phyloP scores from a whole-genome alignment of 2,113 vertebrate species.

The Ammodytes dubius region DNA sequence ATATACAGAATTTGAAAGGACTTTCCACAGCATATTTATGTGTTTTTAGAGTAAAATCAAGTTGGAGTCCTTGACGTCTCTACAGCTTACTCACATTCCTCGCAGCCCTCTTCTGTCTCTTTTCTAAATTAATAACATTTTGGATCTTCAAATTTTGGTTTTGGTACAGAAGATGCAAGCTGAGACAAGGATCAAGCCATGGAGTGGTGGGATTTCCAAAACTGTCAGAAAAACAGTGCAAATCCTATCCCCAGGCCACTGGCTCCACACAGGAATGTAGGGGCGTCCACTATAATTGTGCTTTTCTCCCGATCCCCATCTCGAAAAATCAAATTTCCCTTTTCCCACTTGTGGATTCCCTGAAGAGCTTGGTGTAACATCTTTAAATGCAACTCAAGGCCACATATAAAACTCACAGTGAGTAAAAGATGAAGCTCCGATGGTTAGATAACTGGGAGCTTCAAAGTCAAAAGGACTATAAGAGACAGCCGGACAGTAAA shows the following conservation, averaged over 20 bases:
- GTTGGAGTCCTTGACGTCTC: conserved; percentile 18
- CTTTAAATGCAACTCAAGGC: conserved; percentile 63
- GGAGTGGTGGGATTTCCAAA: conserved; percentile 68
- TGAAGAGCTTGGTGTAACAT: conserved; percentile 61
- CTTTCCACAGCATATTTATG: conserved; percentile 19
- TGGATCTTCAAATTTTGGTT: conserved; percentile 47
- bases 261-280: conserved; percentile 76
- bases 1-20: conserved; percentile 16
- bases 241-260: conserved; percentile 77
- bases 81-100: conserved; percentile 27
- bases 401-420: conserved; percentile 61
- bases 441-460: conserved; percentile 66
- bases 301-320: conserved; percentile 68
- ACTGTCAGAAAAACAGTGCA: conserved; percentile 72
- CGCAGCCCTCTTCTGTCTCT: conserved; percentile 22
- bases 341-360: conserved; percentile 74
- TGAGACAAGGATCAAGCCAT: conserved; percentile 64
- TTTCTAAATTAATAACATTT: conserved; percentile 56
- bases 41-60: conserved; percentile 40
- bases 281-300: conserved; percentile 76
- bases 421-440: conserved; percentile 58
- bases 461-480: conserved; percentile 72
- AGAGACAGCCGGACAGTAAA: conserved; percentile 75
- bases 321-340: conserved; percentile 79
- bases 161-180: conserved; percentile 61